Evolutionary conservation across 2,888 invertebrate species (phyloP).

Genomic region (Sphaerophoria taeniata): DNA sequence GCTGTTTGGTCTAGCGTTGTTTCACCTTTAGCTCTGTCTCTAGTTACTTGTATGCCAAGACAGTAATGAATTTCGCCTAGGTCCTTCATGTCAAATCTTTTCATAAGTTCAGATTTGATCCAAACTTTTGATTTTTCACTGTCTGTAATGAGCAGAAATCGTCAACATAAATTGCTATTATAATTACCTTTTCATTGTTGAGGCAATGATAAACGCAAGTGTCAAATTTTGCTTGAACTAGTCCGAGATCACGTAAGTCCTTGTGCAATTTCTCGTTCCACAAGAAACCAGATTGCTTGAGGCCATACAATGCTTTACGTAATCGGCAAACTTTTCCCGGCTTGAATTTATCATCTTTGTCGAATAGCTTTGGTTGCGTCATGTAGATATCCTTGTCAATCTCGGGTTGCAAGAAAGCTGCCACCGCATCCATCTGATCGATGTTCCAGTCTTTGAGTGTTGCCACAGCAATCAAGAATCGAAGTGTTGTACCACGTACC

Average conservation of each 20-base stretch:
- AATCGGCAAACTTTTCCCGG: constrained; percentile 24
- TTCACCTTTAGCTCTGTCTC: background rate
- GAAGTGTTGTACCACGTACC: constrained; percentile 33
- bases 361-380: constrained; percentile 16
- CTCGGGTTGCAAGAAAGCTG: constrained; percentile 4
- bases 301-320: constrained; percentile 32
- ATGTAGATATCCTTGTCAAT: constrained; percentile 21
- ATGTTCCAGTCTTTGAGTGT: background rate
- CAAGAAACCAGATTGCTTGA: constrained; percentile 35
- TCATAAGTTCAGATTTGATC: constrained; percentile 7
- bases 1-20: constrained; percentile 25
- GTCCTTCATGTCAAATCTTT: constrained; percentile 12
- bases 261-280: constrained; percentile 40
- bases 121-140: constrained; percentile 6
- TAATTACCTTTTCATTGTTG: background rate
- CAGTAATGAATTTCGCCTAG: constrained; percentile 14
- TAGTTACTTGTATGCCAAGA: constrained; percentile 13
- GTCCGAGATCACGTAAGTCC: constrained; percentile 31
- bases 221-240: constrained; percentile 28
- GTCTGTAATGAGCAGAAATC: constrained; percentile 24
- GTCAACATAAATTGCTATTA: constrained; percentile 13
- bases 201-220: constrained; percentile 35
- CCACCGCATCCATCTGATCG: constrained; percentile 15
- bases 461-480: constrained; percentile 23
- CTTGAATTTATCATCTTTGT: constrained; percentile 18